A percentile compares a stretch with the other conserved stretches of the same genome.
phyloP scores from a whole-genome alignment of 1,140 invertebrate genomes.

The Eueides isabella region DNA sequence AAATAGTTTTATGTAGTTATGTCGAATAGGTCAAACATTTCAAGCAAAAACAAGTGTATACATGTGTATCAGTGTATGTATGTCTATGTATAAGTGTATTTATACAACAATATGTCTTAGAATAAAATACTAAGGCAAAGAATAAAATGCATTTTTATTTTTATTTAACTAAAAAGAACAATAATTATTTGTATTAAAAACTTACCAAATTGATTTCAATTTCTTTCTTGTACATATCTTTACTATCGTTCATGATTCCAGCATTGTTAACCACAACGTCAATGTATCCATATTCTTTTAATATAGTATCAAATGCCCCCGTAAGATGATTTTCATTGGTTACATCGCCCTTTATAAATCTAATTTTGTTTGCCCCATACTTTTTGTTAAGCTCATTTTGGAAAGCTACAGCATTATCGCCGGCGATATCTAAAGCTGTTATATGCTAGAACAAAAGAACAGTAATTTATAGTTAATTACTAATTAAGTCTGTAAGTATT shows the following conservation, averaged over 20 bases:
- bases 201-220: constrained; percentile 63
- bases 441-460: constrained; percentile 38
- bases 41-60: too few relatives aligned
- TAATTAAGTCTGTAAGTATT: too few relatives aligned
- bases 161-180: too few relatives aligned
- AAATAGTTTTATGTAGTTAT: too few relatives aligned
- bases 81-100: too few relatives aligned
- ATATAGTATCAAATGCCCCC: constrained; percentile 82
- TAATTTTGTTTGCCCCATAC: constrained; percentile 48
- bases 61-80: too few relatives aligned
- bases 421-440: constrained; percentile 27
- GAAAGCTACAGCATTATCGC: constrained; percentile 10
- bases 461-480: too few relatives aligned
- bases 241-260: constrained; percentile 67
- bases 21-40: too few relatives aligned
- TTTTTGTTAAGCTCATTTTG: constrained; percentile 44
- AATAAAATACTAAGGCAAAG: too few relatives aligned
- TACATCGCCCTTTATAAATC: constrained; percentile 84
- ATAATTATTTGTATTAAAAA: neutral
- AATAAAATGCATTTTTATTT: too few relatives aligned
- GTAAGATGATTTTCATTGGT: constrained; percentile 83
- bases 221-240: constrained; percentile 47
- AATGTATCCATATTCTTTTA: constrained; percentile 81
- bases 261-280: constrained; percentile 87
- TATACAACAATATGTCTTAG: too few relatives aligned